Evolutionary conservation across 2,113 vertebrate species (phyloP).

Genomic region (Ibidorhyncha struthersii): DNA sequence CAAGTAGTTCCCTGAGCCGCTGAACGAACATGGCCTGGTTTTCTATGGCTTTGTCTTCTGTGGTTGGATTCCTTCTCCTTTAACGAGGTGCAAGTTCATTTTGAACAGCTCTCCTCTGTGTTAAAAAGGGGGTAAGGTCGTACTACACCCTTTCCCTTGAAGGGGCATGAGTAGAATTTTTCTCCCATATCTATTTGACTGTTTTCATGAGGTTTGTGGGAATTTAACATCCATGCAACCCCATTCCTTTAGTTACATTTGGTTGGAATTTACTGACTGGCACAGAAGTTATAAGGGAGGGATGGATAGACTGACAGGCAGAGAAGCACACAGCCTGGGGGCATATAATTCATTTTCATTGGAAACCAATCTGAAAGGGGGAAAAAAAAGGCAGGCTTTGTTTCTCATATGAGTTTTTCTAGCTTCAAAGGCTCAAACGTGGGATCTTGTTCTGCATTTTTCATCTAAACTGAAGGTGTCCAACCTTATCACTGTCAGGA

Average conservation of each 20-base stretch:
- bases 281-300: neutral
- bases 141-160: neutral
- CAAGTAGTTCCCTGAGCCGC: neutral
- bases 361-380: neutral
- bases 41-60: neutral
- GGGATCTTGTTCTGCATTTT: neutral
- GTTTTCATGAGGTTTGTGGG: neutral
- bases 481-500: neutral
- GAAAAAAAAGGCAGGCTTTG: neutral
- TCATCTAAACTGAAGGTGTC: neutral
- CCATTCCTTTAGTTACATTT: neutral
- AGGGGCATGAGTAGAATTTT: neutral
- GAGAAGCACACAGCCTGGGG: neutral
- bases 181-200: neutral
- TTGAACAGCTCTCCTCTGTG: neutral
- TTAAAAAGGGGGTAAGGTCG: rapidly evolving
- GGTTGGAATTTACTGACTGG: conserved; percentile 4
- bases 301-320: rapidly evolving
- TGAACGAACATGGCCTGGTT: neutral
- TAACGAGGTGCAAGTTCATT: neutral
- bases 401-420: neutral
- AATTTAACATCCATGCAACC: neutral
- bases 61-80: neutral
- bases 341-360: neutral
- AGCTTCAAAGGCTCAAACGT: neutral